Conservation (phyloP, 1,140 invertebrate species). For the Nilaparvata lugens region DNA sequence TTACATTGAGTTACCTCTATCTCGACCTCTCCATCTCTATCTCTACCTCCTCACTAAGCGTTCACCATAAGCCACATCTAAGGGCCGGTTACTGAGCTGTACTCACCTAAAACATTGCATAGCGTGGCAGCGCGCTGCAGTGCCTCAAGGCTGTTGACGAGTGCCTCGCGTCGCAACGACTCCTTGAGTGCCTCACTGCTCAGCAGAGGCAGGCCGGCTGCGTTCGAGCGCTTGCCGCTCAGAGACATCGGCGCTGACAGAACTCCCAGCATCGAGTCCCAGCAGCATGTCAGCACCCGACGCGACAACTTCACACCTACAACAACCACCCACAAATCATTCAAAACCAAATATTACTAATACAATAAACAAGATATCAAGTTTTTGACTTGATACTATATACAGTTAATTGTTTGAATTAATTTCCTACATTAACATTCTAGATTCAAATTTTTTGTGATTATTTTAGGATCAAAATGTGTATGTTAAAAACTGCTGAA, state of each 20-base stretch:
- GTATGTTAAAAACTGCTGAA: no score
- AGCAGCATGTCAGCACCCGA: constrained; percentile 76
- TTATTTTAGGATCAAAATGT: no score
- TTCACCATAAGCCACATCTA: no score
- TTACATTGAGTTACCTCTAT: no score
- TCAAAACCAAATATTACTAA: not conserved
- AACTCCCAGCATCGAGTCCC: constrained; percentile 83
- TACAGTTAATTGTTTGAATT: no score
- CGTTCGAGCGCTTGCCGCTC: constrained; percentile 5
- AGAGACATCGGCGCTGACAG: constrained; percentile 60
- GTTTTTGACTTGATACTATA: constrained; percentile 13
- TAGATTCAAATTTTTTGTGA: no score
- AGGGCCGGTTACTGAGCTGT: no score
- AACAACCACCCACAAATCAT: constrained; percentile 7
- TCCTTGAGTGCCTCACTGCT: constrained; percentile 46
- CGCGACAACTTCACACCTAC: constrained; percentile 41
- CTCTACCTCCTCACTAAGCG: no score
- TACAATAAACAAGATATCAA: constrained; percentile 1
- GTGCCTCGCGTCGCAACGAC: constrained; percentile 57
- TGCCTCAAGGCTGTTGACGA: constrained; percentile 71
- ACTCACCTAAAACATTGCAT: constrained; percentile 54
- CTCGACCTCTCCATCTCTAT: no score
- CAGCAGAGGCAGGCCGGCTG: constrained; percentile 25
- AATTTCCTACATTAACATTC: no score
- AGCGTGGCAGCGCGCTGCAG: constrained; percentile 59